Percentiles rank a stretch among this genome's conserved stretches.
phyloP scores from a whole-genome alignment of 2,797 vertebrate species.

The Bradypodion pumilum region DNA sequence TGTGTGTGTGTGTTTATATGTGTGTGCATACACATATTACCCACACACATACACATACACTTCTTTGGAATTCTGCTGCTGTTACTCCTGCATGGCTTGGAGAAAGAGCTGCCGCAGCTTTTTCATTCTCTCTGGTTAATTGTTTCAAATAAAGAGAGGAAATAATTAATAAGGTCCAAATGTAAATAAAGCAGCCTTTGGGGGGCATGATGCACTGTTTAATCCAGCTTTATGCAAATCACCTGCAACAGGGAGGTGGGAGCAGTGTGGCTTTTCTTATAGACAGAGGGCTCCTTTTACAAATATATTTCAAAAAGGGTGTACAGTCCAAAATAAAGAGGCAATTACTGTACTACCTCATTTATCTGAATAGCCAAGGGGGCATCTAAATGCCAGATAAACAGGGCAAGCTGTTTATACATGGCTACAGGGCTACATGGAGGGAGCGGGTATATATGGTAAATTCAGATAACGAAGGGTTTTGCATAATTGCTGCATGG shows the following conservation, averaged over 20 bases:
- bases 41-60: neutral
- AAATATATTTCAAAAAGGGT: constrained; percentile 53
- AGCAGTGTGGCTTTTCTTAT: constrained; percentile 47
- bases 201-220: constrained; percentile 45
- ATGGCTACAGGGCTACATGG: neutral
- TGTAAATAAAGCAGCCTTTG: constrained; percentile 47
- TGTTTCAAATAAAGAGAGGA: constrained; percentile 60
- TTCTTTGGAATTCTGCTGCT: constrained; percentile 39
- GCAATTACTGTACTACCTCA: neutral
- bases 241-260: neutral
- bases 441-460: neutral
- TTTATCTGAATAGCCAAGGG: constrained; percentile 18
- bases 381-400: constrained; percentile 8
- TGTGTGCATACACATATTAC: neutral
- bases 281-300: constrained; percentile 49
- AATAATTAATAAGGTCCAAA: constrained; percentile 63
- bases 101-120: constrained; percentile 36
- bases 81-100: constrained; percentile 55
- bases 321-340: constrained; percentile 13
- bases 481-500: constrained; percentile 23
- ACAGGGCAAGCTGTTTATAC: constrained; percentile 22
- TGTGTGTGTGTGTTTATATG: neutral
- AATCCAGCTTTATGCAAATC: constrained; percentile 62
- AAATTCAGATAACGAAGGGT: constrained; percentile 1
- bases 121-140: constrained; percentile 61